Base-by-base conservation (phyloP, 1,140 invertebrate genomes). In the Drosophila melanica region DNA sequence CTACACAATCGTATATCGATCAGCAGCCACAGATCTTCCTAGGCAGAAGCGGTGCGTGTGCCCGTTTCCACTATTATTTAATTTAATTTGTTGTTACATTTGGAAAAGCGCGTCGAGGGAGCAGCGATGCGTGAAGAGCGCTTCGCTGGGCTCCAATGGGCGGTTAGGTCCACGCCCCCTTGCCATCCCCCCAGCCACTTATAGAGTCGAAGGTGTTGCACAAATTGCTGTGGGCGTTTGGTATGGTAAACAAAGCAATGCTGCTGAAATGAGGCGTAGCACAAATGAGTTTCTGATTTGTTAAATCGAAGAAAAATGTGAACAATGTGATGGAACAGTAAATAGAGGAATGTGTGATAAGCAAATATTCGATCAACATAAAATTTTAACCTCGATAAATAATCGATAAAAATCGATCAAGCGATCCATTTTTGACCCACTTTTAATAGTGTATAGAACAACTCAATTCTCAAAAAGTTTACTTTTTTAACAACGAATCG, bases 11-110 rank as follows among this genome's bases (percentile, higher is more conserved):
- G 58, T 33, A 8, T 12, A 37, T 11, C 16, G 33, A 18, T 57
- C 47, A 42, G 30, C 12, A 11, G 47, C 35, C 9, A 18, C 42
- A 14, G 14, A 10, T 37, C 35, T 76, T 44, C 16, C 37, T 66
- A 11, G 16, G 27, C 33, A 54, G 20, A 27, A n/a, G n/a, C 54
- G 55, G 63, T 79, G 77, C 68, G 73, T 85, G 64, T 51, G 55
- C 47, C 63, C 57, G 39, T 60, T 72, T 64, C 50, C 65, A 23
- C 75, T 77, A 87, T 86, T 86, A 86, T 86, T 87, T 87, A 82
- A 86, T 87, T 82, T 86, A 87, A 87, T 86, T 87, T 82, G 82
- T 82, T 86, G 79, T 86, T 87, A 86, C 75, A 87, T 81, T 71
- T 71, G 62, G 57, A 75, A 75, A 82, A 75, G 75, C 70, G 70